phyloP scores from a whole-genome alignment of 2,888 invertebrate species.

The Phymatocera aterrima region DNA sequence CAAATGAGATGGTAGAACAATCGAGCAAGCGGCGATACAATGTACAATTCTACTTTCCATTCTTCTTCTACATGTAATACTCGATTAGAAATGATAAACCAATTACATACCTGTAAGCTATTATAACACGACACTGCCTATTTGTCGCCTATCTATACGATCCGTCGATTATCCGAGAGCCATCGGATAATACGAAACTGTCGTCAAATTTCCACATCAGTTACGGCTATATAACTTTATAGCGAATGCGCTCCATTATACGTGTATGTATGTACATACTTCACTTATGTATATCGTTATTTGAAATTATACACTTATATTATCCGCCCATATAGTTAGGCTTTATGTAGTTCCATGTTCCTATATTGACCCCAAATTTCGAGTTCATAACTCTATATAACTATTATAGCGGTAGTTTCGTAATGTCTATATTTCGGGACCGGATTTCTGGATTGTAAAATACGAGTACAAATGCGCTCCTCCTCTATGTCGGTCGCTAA shows the following conservation, averaged over 20 bases:
- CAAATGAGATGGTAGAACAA: background rate
- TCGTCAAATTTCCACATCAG: too few species aligned
- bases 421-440: conserved; percentile 44
- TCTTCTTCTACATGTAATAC: too few species aligned
- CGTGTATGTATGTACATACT: background rate
- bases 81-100: too few species aligned
- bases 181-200: too few species aligned
- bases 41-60: background rate
- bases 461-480: too few species aligned
- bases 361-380: background rate
- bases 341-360: background rate
- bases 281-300: conserved; percentile 2
- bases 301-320: background rate
- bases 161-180: too few species aligned
- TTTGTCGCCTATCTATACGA: too few species aligned
- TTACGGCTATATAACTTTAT: too few species aligned
- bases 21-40: background rate
- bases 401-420: background rate
- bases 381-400: background rate
- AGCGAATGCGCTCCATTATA: too few species aligned
- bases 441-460: conserved; percentile 46
- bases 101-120: too few species aligned
- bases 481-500: conserved; percentile 30
- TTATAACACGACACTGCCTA: too few species aligned
- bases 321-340: background rate